Evolutionary conservation across 2,797 vertebrate species (phyloP).

Genomic region (Spheniscus humboldti): DNA sequence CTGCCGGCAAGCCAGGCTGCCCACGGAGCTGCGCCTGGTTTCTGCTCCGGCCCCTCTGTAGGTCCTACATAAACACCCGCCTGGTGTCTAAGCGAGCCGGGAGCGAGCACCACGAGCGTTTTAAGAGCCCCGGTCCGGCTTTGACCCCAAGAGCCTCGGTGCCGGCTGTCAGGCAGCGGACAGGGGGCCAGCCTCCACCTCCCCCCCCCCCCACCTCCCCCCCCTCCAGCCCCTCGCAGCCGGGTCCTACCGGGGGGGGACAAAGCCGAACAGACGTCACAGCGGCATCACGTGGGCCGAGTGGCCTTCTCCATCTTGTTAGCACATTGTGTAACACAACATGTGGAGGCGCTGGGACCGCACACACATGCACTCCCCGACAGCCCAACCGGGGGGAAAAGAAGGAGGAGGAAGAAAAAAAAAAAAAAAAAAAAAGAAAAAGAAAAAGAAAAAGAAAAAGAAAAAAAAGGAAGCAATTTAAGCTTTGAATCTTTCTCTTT

Average conservation of each 20-base stretch:
- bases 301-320: conserved; percentile 56
- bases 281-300: conserved; percentile 21
- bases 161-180: neutral
- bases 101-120: neutral
- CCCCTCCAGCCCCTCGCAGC: neutral
- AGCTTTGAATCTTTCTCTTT: conserved; percentile 62
- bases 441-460: too few relatives aligned
- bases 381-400: neutral
- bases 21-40: accelerated
- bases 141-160: neutral
- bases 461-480: conserved; percentile 38
- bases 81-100: neutral
- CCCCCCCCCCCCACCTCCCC: neutral
- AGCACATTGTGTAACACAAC: conserved; percentile 63
- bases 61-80: neutral
- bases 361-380: conserved; percentile 37
- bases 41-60: neutral
- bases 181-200: neutral
- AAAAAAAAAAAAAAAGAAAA: neutral
- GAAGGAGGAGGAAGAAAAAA: neutral
- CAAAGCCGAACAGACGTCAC: conserved; percentile 36
- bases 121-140: neutral
- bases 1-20: neutral
- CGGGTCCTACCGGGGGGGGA: neutral
- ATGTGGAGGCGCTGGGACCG: conserved; percentile 50